phyloP scores from a whole-genome alignment of 2,797 vertebrate genomes.

The Vespertilio murinus region DNA sequence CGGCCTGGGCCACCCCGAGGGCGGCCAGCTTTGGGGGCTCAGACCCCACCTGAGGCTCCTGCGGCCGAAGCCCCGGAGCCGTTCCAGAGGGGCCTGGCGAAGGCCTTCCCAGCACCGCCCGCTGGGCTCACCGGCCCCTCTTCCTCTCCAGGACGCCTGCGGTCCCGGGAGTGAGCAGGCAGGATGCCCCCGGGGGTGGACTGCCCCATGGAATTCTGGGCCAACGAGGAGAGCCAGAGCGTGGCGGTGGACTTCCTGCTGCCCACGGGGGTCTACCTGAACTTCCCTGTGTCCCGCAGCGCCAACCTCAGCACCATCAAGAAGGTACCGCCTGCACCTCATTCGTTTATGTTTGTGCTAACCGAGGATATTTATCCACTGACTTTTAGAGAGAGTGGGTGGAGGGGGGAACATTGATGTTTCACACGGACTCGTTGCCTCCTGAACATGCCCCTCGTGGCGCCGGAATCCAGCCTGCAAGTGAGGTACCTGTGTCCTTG shows the following conservation, averaged over 20 bases:
- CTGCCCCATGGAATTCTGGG: constrained; percentile 95
- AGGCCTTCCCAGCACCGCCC: neutral
- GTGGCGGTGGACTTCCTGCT: constrained; percentile 96
- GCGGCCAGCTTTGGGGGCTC: neutral
- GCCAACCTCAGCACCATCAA: constrained; percentile 95
- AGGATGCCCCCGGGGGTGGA: constrained; percentile 96
- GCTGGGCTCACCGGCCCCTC: neutral
- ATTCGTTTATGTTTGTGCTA: no score
- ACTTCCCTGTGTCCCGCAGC: constrained; percentile 91
- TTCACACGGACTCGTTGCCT: no score
- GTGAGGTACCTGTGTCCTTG: no score
- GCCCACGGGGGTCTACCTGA: constrained; percentile 96
- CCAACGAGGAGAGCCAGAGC: constrained; percentile 90
- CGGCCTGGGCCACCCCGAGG: neutral
- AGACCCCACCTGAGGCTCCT: neutral
- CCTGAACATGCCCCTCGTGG: no score
- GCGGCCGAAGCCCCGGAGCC: neutral
- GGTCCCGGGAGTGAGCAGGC: constrained; percentile 85
- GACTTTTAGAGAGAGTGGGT: no score
- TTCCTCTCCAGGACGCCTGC: constrained; percentile 83
- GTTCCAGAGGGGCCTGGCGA: neutral
- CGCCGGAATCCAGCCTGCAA: no score
- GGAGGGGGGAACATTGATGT: no score
- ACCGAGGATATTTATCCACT: no score
- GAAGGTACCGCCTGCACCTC: constrained; percentile 83